Conservation (phyloP, 2,797 vertebrate species). For the Pempheris klunzingeri region DNA sequence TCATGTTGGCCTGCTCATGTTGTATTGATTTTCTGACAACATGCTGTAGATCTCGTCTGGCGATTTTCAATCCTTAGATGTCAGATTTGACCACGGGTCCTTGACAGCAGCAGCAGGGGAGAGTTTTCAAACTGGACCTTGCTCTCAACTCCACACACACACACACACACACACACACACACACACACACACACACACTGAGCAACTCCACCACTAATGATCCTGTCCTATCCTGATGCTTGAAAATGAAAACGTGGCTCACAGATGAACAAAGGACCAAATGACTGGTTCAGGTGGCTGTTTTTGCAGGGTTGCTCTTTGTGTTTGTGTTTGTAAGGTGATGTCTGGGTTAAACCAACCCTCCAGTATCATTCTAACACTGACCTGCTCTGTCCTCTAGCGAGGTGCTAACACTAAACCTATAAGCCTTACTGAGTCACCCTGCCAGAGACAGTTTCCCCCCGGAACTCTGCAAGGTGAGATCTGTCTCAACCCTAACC, state of each 20-base stretch:
- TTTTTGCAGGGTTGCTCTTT: constrained; percentile 15
- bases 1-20: background rate
- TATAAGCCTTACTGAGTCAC: constrained; percentile 72
- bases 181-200: too few relatives aligned
- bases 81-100: constrained; percentile 2
- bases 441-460: constrained; percentile 53
- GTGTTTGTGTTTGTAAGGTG: constrained; percentile 22
- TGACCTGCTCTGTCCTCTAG: constrained; percentile 63
- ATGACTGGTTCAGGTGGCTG: background rate
- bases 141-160: too few relatives aligned
- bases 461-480: constrained; percentile 58
- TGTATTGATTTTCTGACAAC: constrained; percentile 45
- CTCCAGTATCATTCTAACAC: constrained; percentile 48
- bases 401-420: constrained; percentile 73
- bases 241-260: background rate
- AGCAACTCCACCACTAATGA: background rate
- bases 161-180: too few relatives aligned
- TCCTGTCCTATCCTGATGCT: background rate
- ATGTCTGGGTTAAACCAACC: constrained; percentile 49
- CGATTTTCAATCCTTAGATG: constrained; percentile 17
- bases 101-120: constrained; percentile 5
- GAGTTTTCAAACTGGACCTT: background rate
- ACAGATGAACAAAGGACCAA: background rate
- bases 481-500: constrained; percentile 66
- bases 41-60: background rate